Conservation (phyloP, 1,140 invertebrate genomes). For the Ylistrum balloti region DNA sequence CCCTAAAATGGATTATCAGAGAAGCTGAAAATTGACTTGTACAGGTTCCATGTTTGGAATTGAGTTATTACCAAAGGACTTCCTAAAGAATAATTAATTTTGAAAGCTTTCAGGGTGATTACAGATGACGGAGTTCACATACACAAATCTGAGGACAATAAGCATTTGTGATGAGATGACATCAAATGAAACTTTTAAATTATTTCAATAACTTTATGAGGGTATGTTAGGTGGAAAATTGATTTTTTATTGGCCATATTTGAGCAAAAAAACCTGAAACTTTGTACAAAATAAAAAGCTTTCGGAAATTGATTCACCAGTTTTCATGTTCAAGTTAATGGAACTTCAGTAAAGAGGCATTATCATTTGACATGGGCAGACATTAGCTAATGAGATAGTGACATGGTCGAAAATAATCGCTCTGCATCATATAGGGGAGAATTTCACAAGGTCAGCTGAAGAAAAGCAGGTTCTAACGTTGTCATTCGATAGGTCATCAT, state of each 20-base stretch:
- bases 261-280: background rate
- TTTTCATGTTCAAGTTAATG: background rate
- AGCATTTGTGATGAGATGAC: background rate
- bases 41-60: background rate
- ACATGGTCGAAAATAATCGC: constrained; percentile 1
- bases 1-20: background rate
- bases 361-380: constrained; percentile 13
- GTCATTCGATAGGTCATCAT: background rate
- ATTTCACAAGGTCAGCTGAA: background rate
- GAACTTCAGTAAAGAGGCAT: background rate
- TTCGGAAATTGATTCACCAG: constrained; percentile 30
- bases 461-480: background rate
- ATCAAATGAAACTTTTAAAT: background rate
- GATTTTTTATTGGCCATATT: constrained; percentile 36
- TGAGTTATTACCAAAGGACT: background rate
- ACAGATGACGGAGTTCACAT: background rate
- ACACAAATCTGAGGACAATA: background rate
- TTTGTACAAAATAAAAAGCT: background rate
- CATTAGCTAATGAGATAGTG: background rate
- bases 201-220: constrained; percentile 40
- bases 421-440: constrained; percentile 17
- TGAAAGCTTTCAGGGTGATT: constrained; percentile 33
- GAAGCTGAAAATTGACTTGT: background rate
- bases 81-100: constrained; percentile 23
- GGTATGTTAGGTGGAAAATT: background rate